Conservation (phyloP, 2,888 invertebrate genomes). For the Aleiodes alternator region DNA sequence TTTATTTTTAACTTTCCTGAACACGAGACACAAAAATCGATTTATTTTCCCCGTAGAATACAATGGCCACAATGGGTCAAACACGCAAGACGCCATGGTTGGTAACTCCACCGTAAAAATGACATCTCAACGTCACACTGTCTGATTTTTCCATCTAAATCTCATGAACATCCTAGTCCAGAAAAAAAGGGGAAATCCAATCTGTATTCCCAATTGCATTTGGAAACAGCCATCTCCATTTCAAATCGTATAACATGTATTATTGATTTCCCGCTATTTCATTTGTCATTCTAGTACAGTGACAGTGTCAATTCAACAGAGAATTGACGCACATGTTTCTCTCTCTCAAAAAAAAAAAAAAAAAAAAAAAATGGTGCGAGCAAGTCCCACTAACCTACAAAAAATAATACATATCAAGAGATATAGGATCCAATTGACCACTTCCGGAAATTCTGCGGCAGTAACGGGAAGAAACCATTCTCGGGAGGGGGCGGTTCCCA, state of each 20-base stretch:
- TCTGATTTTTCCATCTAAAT: conserved; percentile 4
- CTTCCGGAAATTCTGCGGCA: neutral
- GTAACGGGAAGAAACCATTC: conserved; percentile 26
- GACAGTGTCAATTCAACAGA: conserved; percentile 6
- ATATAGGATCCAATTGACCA: neutral
- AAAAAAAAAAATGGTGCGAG: neutral
- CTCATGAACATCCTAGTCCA: neutral
- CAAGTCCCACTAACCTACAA: conserved; percentile 26
- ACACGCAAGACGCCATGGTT: conserved; percentile 17
- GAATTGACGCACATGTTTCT: neutral
- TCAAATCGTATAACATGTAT: neutral
- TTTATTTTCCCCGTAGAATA: neutral
- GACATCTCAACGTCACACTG: conserved; percentile 11
- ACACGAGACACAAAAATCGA: conserved; percentile 9
- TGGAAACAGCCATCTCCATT: no score
- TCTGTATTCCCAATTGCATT: no score
- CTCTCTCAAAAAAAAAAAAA: neutral
- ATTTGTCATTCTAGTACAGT: neutral
- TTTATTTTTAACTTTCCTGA: no score
- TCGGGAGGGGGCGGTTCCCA: conserved; percentile 32
- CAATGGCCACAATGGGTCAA: neutral
- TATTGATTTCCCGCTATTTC: neutral
- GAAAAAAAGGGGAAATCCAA: neutral
- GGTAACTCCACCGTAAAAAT: conserved; percentile 7
- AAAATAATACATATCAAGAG: neutral